Conservation (phyloP, 2,797 vertebrate species). For the Diplodus sargus region DNA sequence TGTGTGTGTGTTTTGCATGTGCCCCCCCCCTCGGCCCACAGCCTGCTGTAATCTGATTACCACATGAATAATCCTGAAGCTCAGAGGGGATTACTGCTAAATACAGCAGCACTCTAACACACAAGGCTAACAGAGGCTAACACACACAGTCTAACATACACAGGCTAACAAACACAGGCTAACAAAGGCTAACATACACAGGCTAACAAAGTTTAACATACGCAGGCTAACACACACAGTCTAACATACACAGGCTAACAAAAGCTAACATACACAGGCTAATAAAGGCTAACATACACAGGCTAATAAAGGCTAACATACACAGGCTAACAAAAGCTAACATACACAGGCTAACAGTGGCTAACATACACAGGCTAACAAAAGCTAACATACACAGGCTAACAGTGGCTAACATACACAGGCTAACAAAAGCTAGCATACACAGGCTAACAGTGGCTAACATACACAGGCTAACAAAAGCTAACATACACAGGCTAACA, state of each 20-base stretch:
- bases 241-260: not conserved
- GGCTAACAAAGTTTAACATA: not conserved
- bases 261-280: not conserved
- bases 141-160: not conserved
- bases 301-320: no score
- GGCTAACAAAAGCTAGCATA: constrained; percentile 3
- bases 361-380: no score
- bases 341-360: no score
- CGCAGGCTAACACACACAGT: no score
- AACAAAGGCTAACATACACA: not conserved
- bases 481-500: not conserved
- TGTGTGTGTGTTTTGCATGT: no score
- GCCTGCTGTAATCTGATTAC: constrained; percentile 64
- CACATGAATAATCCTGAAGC: constrained; percentile 69
- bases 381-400: no score
- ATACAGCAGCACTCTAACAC: constrained; percentile 85
- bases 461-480: not conserved
- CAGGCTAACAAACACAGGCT: no score
- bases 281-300: not conserved
- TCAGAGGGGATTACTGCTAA: constrained; percentile 78
- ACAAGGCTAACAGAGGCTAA: not conserved
- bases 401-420: no score
- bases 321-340: no score
- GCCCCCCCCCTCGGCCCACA: not conserved
- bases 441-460: not conserved